Base-by-base conservation (phyloP, 1,140 invertebrate species). In the Mercenaria mercenaria region DNA sequence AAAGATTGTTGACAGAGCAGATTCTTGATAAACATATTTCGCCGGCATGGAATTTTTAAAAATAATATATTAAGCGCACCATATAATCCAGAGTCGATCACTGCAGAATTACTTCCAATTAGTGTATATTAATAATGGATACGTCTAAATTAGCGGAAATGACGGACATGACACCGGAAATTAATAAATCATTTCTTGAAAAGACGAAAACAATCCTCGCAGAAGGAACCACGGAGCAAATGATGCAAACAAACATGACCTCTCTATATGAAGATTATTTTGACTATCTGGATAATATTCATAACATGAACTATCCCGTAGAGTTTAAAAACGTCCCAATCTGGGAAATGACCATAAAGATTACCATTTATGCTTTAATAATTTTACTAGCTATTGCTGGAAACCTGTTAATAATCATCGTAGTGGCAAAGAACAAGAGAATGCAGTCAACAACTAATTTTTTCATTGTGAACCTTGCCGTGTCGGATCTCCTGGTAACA, bases 391-490 rank as follows among this genome's bases (percentile, higher is more conserved):
- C 98, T 3, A 96, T 99, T 29, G 95, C 98, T 41, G 98, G 98
- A 0, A 99, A 99, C 94, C 97, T 97, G 3, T 96, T 99, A 18
- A 98, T 99, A 2, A 98, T 98, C 92, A 96, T 98, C 10, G 98
- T 98, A 0, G 98, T 99, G 0, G 98, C 97, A 90, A 96, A 97
- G 47, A 98, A 98, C 94, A 97, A 97, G 61, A 96, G 97, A 0
- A 98, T 99, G 98, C 96, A 98, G 50, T 98, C 98, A 93, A 98
- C 98, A 6, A 99, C 98, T 0, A 99, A 99, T 96, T 98, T 98
- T 94, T 98, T 99, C 96, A 98, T 99, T 92, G 98, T 98, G 13
- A 99, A 99, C 94, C 96, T 99, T 90, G 98, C 98, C 0, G 96
- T 98, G 0, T 98, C 98, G 0, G 98, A 99, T 95, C 97, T 99